phyloP scores from a whole-genome alignment of 1,140 invertebrate species.

The Platyura marginata region DNA sequence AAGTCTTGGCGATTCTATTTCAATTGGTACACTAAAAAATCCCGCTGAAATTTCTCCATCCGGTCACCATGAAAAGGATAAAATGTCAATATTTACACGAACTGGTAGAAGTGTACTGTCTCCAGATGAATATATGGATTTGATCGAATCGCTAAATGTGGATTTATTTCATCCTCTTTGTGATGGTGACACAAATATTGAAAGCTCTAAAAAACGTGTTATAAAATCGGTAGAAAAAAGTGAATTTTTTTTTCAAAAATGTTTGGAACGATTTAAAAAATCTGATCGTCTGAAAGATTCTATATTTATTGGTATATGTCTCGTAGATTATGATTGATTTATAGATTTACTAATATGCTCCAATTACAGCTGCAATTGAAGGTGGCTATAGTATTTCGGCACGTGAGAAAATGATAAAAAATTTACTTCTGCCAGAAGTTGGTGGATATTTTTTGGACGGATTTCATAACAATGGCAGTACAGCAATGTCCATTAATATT shows the following conservation, averaged over 20 bases:
- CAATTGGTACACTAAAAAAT: conserved; percentile 44
- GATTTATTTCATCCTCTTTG: conserved; percentile 60
- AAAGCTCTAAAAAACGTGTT: conserved; percentile 45
- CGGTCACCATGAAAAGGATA: conserved; percentile 44
- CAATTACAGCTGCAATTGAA: conserved; percentile 49
- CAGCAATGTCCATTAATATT: conserved; percentile 27
- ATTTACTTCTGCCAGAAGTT: conserved; percentile 31
- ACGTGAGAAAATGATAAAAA: conserved; percentile 39
- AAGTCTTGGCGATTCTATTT: conserved; percentile 36
- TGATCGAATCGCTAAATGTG: conserved; percentile 55
- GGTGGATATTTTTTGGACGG: conserved; percentile 63
- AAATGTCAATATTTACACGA: conserved; percentile 50
- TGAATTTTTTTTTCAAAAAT: conserved; percentile 33
- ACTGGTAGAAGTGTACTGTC: conserved; percentile 45
- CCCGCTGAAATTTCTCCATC: conserved; percentile 33
- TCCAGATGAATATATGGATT: conserved; percentile 48
- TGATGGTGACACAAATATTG: conserved; percentile 57
- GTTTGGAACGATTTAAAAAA: conserved; percentile 33
- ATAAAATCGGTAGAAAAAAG: conserved; percentile 44
- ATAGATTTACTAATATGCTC: conserved; percentile 12
- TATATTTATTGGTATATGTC: conserved; percentile 18
- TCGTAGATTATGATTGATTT: conserved; percentile 11
- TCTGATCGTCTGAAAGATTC: conserved; percentile 27
- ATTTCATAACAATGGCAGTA: conserved; percentile 48
- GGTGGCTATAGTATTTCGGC: conserved; percentile 46